These are phyloP conservation scores for Drosophila persimilis DNA, from an alignment of 1,140 invertebrate species.

Conservation along the genomic window DNA sequence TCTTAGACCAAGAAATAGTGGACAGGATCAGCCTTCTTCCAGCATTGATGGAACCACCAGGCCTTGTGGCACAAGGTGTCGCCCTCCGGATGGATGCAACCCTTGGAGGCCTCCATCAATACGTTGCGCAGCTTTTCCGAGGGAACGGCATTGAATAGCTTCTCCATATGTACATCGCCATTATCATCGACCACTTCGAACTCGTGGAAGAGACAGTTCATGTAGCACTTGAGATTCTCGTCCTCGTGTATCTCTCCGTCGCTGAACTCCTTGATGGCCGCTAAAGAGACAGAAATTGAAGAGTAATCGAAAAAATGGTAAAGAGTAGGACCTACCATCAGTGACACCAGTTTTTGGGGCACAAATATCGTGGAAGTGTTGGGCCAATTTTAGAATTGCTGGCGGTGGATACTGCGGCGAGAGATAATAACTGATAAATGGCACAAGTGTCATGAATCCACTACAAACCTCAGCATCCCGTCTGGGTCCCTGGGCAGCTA, in stretches of 20 bases:
- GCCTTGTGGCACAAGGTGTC: constrained; percentile 73
- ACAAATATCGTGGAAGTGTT: constrained; percentile 55
- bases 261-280: constrained; percentile 76
- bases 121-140: constrained; percentile 48
- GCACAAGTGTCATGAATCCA: too few relatives aligned
- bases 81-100: constrained; percentile 67
- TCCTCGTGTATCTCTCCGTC: constrained; percentile 73
- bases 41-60: constrained; percentile 80
- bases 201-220: constrained; percentile 77
- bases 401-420: constrained; percentile 39
- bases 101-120: constrained; percentile 60
- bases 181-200: constrained; percentile 72
- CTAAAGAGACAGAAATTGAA: constrained; percentile 17
- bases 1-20: constrained; percentile 53
- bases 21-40: constrained; percentile 77
- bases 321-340: constrained; percentile 26
- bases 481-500: constrained; percentile 33
- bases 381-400: constrained; percentile 32
- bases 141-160: constrained; percentile 51
- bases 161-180: constrained; percentile 75
- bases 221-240: constrained; percentile 70
- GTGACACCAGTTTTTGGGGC: constrained; percentile 56
- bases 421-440: background rate
- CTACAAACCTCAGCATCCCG: constrained; percentile 47
- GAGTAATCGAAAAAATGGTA: too few relatives aligned